A percentile compares a stretch with the other conserved stretches of the same genome.
Conservation (phyloP, 2,888 invertebrate species). For the Phaonia tiefii region DNA sequence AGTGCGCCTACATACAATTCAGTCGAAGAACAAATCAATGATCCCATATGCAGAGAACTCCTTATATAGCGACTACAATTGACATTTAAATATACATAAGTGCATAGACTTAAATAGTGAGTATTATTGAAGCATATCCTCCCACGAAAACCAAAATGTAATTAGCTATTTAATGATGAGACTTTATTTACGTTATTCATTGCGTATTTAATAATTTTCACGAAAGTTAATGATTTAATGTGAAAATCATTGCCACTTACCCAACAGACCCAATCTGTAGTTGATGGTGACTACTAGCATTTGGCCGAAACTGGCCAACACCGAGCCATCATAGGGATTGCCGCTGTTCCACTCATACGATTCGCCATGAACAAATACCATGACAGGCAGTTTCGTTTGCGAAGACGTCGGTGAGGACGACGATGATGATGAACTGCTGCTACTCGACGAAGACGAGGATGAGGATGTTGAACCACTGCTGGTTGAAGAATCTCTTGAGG, state of each 20-base stretch:
- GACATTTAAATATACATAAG: too few relatives aligned
- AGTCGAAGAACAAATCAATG: too few relatives aligned
- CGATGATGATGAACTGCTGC: conserved; percentile 76
- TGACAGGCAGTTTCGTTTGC: conserved; percentile 88
- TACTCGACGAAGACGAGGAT: conserved; percentile 62
- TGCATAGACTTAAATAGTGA: too few relatives aligned
- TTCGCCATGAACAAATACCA: conserved; percentile 97
- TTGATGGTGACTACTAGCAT: conserved; percentile 94
- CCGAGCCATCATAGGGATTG: conserved; percentile 98
- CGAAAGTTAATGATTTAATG: too few relatives aligned
- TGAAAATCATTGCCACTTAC: conserved; percentile 83
- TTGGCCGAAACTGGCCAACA: conserved; percentile 95
- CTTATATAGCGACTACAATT: too few relatives aligned
- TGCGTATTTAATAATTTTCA: too few relatives aligned
- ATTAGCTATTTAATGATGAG: too few relatives aligned
- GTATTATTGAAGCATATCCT: too few relatives aligned
- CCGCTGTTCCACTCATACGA: conserved; percentile 99
- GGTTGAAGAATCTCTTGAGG: conserved; percentile 77
- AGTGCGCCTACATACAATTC: too few relatives aligned
- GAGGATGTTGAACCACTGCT: conserved; percentile 65
- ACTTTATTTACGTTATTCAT: too few relatives aligned
- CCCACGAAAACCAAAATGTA: too few relatives aligned
- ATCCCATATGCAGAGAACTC: too few relatives aligned
- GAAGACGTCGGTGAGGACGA: conserved; percentile 82
- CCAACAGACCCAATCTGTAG: conserved; percentile 90